A percentile compares a stretch with the other conserved stretches of the same genome.
These are phyloP conservation scores for Centruroides sculpturatus DNA, from an alignment of 1,140 invertebrate species.

Conservation along the genomic window DNA sequence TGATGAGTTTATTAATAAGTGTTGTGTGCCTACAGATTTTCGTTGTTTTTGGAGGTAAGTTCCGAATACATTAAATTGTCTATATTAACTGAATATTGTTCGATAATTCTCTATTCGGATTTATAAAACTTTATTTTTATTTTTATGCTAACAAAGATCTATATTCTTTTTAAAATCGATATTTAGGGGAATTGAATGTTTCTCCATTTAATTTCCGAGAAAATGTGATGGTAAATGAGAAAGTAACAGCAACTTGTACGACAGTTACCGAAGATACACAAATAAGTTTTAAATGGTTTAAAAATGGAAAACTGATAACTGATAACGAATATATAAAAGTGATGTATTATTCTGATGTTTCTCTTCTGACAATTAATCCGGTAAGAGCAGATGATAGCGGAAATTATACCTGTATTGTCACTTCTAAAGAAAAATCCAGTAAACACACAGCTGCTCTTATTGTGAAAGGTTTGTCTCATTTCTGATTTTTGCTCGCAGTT, in stretches of 20 bases:
- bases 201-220: constrained; percentile 5
- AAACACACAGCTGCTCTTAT: constrained; percentile 26
- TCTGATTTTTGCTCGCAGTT: neutral
- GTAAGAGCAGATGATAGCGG: constrained; percentile 10
- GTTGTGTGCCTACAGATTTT: too few species aligned
- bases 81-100: too few species aligned
- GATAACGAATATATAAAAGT: constrained; percentile 4
- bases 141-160: too few species aligned
- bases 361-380: constrained; percentile 2
- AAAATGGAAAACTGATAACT: neutral
- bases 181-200: neutral
- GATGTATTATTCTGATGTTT: neutral
- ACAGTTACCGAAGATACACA: neutral
- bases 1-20: too few species aligned
- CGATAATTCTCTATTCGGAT: too few species aligned
- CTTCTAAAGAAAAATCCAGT: constrained; percentile 24
- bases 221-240: constrained; percentile 2
- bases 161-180: too few species aligned
- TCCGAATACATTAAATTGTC: too few species aligned
- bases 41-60: too few species aligned
- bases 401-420: constrained; percentile 31
- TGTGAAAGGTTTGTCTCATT: constrained; percentile 26
- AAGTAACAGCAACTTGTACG: constrained; percentile 8
- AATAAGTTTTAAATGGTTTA: neutral
- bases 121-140: too few species aligned